These are phyloP conservation scores for Pteromalus puparum DNA, from an alignment of 1,140 invertebrate species.

Conservation along the genomic window DNA sequence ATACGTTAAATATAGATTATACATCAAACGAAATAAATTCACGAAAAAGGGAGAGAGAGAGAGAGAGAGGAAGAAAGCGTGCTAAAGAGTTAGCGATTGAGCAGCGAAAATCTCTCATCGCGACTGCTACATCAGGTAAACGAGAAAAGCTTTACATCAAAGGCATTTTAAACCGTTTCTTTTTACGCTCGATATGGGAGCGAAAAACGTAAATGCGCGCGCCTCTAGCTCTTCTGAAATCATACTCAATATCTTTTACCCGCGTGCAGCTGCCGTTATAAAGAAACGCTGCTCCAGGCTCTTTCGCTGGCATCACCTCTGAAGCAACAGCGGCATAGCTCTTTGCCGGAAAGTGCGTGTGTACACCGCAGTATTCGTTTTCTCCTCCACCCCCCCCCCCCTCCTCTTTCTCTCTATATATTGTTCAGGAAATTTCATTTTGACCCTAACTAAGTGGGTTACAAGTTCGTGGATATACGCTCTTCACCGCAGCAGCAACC, in stretches of 20 bases:
- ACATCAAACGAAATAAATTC: too few relatives aligned
- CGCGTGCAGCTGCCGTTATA: background rate
- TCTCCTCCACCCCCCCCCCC: too few relatives aligned
- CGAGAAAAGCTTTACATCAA: background rate
- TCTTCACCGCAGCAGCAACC: too few relatives aligned
- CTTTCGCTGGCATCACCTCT: background rate
- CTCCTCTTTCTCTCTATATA: background rate
- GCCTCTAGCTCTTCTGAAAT: background rate
- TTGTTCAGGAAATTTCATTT: background rate
- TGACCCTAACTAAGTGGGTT: background rate
- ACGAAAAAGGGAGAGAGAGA: too few relatives aligned
- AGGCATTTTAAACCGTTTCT: background rate
- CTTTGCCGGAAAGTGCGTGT: background rate
- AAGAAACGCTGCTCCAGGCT: background rate
- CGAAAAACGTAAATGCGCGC: slow-evolving; percentile 14
- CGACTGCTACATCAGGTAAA: background rate
- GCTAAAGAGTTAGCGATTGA: background rate
- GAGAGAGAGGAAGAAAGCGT: too few relatives aligned
- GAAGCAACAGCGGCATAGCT: background rate
- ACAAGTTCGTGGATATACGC: background rate
- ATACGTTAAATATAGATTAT: too few relatives aligned
- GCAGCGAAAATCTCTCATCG: background rate
- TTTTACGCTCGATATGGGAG: background rate
- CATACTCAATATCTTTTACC: background rate
- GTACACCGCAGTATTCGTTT: background rate